Conservation (phyloP, 1,140 invertebrate species). For the Cotesia typhae region DNA sequence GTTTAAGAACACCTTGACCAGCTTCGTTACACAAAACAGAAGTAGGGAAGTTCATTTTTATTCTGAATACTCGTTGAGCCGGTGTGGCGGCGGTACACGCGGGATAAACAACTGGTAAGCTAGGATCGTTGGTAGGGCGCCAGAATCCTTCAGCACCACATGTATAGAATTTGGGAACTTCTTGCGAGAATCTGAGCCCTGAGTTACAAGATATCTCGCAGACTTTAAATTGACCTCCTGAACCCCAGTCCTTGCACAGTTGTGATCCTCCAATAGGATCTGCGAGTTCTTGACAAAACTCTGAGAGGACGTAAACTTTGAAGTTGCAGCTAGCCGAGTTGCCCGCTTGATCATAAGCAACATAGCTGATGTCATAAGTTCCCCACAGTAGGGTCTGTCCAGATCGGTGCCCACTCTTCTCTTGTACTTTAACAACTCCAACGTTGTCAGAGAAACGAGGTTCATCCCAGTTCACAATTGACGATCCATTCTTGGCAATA, state of each 20-base stretch:
- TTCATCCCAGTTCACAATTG: conserved; percentile 93
- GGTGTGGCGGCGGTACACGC: conserved; percentile 88
- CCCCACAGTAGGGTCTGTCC: conserved; percentile 94
- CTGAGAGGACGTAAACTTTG: conserved; percentile 89
- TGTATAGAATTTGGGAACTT: conserved; percentile 93
- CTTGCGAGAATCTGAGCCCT: conserved; percentile 88
- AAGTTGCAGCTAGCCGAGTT: conserved; percentile 93
- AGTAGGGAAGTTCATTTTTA: conserved; percentile 92
- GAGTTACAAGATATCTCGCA: conserved; percentile 89
- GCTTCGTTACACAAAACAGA: conserved; percentile 93
- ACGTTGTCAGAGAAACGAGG: conserved; percentile 91
- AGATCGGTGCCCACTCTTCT: conserved; percentile 86
- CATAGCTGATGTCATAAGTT: conserved; percentile 91
- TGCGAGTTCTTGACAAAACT: conserved; percentile 86
- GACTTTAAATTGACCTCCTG: conserved; percentile 92
- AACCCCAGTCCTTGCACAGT: conserved; percentile 94
- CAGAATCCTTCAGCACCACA: conserved; percentile 97
- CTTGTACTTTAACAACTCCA: conserved; percentile 79
- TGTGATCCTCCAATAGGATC: conserved; percentile 91
- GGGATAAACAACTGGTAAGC: conserved; percentile 84
- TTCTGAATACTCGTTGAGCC: conserved; percentile 91
- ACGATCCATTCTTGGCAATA: conserved; percentile 89
- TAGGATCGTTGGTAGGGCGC: conserved; percentile 85
- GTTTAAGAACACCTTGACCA: conserved; percentile 87
- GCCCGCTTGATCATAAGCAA: conserved; percentile 89